Evolutionary conservation across 2,797 vertebrate genomes (phyloP).

Genomic region (Notamacropus eugenii): DNA sequence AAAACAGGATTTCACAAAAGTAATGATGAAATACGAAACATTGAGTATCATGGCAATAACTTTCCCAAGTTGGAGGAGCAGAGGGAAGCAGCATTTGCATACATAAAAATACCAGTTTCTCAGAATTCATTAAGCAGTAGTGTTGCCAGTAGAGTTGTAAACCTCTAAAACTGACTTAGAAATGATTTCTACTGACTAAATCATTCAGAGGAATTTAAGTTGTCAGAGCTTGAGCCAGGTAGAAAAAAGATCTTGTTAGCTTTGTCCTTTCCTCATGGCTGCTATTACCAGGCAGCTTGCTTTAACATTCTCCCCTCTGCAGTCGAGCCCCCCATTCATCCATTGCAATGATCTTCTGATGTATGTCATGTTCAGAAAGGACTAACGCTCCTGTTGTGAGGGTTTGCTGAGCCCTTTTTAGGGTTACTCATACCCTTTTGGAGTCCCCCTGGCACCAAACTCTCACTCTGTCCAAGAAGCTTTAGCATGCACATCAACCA

Average conservation of each 20-base stretch:
- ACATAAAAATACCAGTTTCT: background rate
- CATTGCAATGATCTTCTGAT: background rate
- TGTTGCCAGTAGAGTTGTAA: background rate
- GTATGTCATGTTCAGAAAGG: too few relatives aligned
- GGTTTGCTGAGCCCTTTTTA: background rate
- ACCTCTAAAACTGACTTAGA: background rate
- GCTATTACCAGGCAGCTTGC: background rate
- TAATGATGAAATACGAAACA: background rate
- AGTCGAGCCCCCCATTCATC: background rate
- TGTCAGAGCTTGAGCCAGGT: background rate
- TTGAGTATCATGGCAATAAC: background rate
- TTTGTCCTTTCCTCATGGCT: background rate
- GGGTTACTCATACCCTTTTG: background rate
- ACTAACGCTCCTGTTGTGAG: rapidly evolving
- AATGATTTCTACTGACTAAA: background rate
- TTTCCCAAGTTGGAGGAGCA: background rate
- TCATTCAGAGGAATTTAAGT: background rate
- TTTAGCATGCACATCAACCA: background rate
- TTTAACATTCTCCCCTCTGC: background rate
- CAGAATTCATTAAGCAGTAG: background rate
- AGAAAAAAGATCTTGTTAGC: background rate
- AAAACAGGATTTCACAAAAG: background rate
- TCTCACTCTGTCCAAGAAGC: background rate
- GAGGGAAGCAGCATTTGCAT: background rate
- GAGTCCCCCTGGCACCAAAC: background rate